Evolutionary conservation across 2,888 invertebrate species (phyloP).

Genomic region (Agriopis marginaria): DNA sequence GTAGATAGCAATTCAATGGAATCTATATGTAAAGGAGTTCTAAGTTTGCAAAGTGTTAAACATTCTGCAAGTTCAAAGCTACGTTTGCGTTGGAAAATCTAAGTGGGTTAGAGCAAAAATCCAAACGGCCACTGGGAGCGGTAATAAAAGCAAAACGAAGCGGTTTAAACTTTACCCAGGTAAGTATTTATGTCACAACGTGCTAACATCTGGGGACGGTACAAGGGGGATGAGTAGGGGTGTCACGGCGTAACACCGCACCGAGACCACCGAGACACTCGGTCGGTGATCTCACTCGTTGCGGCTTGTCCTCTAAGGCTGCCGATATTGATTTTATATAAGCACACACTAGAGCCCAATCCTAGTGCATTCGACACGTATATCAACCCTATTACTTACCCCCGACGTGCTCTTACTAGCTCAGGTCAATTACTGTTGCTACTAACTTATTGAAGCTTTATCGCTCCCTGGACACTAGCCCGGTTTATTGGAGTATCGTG

Average conservation of each 20-base stretch:
- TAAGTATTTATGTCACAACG: constrained; percentile 78
- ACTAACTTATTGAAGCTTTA: constrained; percentile 41
- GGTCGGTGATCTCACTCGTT: constrained; percentile 62
- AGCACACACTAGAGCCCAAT: constrained; percentile 53
- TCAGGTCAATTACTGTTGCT: constrained; percentile 39
- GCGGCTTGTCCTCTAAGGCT: constrained; percentile 63
- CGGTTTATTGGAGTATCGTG: constrained; percentile 34
- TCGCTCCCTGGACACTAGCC: constrained; percentile 32
- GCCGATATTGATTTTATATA: constrained; percentile 69
- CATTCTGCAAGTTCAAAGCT: constrained; percentile 20
- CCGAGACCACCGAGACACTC: constrained; percentile 43
- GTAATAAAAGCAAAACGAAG: constrained; percentile 70
- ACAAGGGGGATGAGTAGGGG: constrained; percentile 67
- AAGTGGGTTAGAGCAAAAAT: constrained; percentile 34
- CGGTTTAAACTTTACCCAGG: constrained; percentile 74
- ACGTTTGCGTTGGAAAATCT: constrained; percentile 25
- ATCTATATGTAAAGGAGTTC: constrained; percentile 13
- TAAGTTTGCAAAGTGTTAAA: constrained; percentile 20
- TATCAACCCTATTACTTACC: constrained; percentile 40
- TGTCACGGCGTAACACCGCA: constrained; percentile 58
- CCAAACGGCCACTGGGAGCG: constrained; percentile 45
- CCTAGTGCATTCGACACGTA: constrained; percentile 47
- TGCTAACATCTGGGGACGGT: constrained; percentile 73
- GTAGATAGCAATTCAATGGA: constrained; percentile 21
- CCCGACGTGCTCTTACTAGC: constrained; percentile 37